phyloP scores from a whole-genome alignment of 2,113 vertebrate genomes.

The Entomyzon cyanotis region DNA sequence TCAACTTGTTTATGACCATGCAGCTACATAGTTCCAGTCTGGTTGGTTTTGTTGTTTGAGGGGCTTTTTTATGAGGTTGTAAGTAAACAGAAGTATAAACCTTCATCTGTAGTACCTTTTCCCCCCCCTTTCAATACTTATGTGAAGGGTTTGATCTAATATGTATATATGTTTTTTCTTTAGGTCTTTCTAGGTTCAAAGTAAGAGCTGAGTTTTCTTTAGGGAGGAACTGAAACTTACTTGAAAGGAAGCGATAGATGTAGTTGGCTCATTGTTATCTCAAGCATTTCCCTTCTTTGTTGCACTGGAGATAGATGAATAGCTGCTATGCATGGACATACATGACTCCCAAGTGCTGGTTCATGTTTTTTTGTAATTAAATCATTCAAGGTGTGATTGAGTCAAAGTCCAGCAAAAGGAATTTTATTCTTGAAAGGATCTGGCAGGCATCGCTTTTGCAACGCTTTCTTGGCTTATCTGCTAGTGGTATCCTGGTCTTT shows the following conservation, averaged over 20 bases:
- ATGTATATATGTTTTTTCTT: not conserved
- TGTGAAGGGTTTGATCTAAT: not conserved
- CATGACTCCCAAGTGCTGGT: not conserved
- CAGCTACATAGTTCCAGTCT: not conserved
- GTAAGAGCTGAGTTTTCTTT: not conserved
- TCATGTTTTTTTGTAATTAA: not conserved
- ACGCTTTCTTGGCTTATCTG: not conserved
- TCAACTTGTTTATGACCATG: not conserved
- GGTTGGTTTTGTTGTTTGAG: not conserved
- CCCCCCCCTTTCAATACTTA: not conserved
- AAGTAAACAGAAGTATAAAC: not conserved
- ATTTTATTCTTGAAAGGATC: not conserved
- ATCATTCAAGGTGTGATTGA: not conserved
- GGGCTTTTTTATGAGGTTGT: not conserved
- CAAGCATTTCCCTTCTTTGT: conserved; percentile 58
- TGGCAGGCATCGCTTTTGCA: not conserved
- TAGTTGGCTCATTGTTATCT: conserved; percentile 5
- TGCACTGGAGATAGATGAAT: not conserved
- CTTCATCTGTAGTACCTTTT: not conserved
- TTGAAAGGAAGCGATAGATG: conserved; percentile 21
- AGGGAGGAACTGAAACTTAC: conserved; percentile 3
- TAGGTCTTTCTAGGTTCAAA: not conserved
- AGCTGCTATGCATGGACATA: not conserved
- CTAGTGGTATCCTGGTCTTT: not conserved
- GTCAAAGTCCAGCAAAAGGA: not conserved